Base-by-base conservation (phyloP, 2,888 invertebrate species). In the Siphlonurus alternatus region DNA sequence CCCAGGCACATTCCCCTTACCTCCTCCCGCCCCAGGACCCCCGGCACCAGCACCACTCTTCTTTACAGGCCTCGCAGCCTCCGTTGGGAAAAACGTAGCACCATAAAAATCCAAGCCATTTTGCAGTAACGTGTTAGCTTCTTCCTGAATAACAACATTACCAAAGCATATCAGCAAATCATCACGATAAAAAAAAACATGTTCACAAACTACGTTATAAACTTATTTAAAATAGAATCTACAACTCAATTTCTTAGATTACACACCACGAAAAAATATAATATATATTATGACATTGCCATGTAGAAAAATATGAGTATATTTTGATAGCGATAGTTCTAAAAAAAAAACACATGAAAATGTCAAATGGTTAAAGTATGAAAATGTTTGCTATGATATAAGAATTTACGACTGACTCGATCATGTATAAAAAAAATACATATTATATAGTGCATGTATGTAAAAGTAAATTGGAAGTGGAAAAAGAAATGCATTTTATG, bases 21-120 rank as follows among this genome's bases (percentile, higher is more conserved):
- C 25, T 22, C n/a, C 38, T n/a, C 23, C 23, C 23, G 53, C 20
- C 53, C 62, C 19, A 1, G 25, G 22, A 15, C 19, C 63, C 19
- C 59, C 25, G 1, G 18, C 38, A 1, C 18, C 7, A 10, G 23
- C 62, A 20, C 18, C 23, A 51, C 59, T 65, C 61, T 61, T 61
- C 53, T 62, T 62, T 20, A 10, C 38, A 0, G 59, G 62, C 1
- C 38, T 51, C 1, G 65, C 62, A 25, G 88, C 81, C 74, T 90
- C 90, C 2, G 89, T 89, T 61, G 90, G 90, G 77, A 91, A 91
- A 78, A 86, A 90, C 23, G 91, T 91, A 59, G 91, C 90, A 22
- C 89, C 90, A 73, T 89, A 91, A 78, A 91, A 91, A 76, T 91
- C 89, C 65, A 91, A 78, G 0, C 91, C 91, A 71, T 89, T 88